Evolutionary conservation across 2,888 invertebrate genomes (phyloP).

Genomic region (Plusia festucae): DNA sequence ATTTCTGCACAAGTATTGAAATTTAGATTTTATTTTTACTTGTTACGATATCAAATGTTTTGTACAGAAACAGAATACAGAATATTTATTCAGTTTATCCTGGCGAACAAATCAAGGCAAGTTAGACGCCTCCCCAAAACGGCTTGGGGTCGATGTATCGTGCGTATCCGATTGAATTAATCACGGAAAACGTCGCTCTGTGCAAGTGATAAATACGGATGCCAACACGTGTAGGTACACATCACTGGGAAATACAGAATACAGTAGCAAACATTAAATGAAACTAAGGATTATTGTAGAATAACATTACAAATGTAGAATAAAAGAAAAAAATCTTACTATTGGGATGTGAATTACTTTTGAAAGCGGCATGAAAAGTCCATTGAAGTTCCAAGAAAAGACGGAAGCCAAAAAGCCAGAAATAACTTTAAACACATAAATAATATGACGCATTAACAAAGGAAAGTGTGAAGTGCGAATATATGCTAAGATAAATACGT

Average conservation of each 20-base stretch:
- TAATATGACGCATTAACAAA: constrained; percentile 4
- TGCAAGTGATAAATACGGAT: constrained; percentile 65
- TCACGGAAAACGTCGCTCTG: constrained; percentile 74
- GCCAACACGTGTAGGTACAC: constrained; percentile 42
- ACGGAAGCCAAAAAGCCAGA: neutral
- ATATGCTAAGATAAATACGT: constrained; percentile 2
- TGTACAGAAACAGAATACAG: constrained; percentile 41
- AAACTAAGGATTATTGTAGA: neutral
- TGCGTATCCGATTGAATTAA: constrained; percentile 85
- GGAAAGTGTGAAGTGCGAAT: neutral
- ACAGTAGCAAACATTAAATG: constrained; percentile 21
- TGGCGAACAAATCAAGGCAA: constrained; percentile 69
- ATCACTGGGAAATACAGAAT: constrained; percentile 52
- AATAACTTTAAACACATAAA: constrained; percentile 4
- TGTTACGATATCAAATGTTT: constrained; percentile 25
- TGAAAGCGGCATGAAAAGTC: neutral
- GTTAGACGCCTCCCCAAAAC: constrained; percentile 75
- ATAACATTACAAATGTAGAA: neutral
- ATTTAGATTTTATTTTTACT: constrained; percentile 7
- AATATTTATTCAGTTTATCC: constrained; percentile 57
- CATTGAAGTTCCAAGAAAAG: neutral
- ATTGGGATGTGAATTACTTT: neutral
- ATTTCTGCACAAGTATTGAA: constrained; percentile 17
- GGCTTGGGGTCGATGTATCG: constrained; percentile 73
- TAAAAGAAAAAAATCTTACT: neutral